These are phyloP conservation scores for Rhinophrynus dorsalis DNA, from an alignment of 2,797 vertebrate genomes.

Conservation along the genomic window DNA sequence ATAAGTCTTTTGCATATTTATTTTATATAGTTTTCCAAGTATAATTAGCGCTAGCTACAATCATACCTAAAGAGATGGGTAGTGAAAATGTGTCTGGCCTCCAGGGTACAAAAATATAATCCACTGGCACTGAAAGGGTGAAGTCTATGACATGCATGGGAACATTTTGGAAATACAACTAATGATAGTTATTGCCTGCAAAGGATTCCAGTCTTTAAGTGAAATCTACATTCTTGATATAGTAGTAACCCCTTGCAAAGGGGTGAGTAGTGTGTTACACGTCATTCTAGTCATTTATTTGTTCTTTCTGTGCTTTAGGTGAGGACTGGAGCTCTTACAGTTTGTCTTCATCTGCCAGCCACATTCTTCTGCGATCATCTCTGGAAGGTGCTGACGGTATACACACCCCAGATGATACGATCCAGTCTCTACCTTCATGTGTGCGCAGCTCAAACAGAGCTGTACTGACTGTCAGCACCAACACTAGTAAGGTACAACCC, in stretches of 20 bases:
- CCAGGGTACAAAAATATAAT: neutral
- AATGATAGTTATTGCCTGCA: too few species aligned
- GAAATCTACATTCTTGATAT: too few species aligned
- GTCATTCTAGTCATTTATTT: neutral
- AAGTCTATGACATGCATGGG: too few species aligned
- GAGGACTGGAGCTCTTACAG: slow-evolving; percentile 70
- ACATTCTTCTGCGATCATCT: slow-evolving; percentile 58
- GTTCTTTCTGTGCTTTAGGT: slow-evolving; percentile 49
- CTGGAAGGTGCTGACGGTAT: slow-evolving; percentile 66
- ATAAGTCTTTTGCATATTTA: too few species aligned
- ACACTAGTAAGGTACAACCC: slow-evolving; percentile 78
- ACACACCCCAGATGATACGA: slow-evolving; percentile 60
- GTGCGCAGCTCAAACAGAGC: slow-evolving; percentile 77
- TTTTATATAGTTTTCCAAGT: too few species aligned
- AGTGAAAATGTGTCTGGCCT: too few species aligned
- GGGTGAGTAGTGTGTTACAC: too few species aligned
- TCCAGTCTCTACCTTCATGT: slow-evolving; percentile 51
- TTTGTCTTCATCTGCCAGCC: slow-evolving; percentile 67
- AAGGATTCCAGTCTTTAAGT: too few species aligned
- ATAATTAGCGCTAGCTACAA: too few species aligned
- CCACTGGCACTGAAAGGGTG: neutral
- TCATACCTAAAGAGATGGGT: too few species aligned
- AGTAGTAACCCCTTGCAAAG: too few species aligned
- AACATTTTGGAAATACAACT: too few species aligned
- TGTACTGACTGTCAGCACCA: slow-evolving; percentile 73